phyloP scores from a whole-genome alignment of 2,888 invertebrate genomes.

The Theretra japonica region DNA sequence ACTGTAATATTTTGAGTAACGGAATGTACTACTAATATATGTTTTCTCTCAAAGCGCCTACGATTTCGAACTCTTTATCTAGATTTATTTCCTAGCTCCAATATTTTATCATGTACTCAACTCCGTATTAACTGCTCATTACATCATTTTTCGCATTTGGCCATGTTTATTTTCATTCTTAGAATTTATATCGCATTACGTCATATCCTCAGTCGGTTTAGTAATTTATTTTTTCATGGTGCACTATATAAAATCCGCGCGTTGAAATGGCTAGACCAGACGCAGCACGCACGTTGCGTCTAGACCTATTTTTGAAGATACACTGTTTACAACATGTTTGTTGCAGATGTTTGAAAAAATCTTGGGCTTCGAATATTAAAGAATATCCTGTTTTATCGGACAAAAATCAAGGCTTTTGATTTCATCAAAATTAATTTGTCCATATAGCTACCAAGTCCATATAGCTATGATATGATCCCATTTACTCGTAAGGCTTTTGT shows the following conservation, averaged over 20 bases:
- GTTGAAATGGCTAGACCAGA: slow-evolving; percentile 28
- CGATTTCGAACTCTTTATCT: too few species aligned
- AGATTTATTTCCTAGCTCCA: background rate
- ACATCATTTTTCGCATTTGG: slow-evolving; percentile 27
- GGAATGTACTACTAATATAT: too few species aligned
- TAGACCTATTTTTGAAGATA: slow-evolving; percentile 21
- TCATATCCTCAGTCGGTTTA: slow-evolving; percentile 27
- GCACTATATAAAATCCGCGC: slow-evolving; percentile 24
- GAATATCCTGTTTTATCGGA: too few species aligned
- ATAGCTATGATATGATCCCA: too few species aligned
- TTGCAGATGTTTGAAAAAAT: background rate
- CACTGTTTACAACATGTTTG: background rate
- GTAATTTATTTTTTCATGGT: slow-evolving; percentile 30
- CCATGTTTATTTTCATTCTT: slow-evolving; percentile 23
- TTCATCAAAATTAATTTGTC: too few species aligned
- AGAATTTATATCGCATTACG: slow-evolving; percentile 28
- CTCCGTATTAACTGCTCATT: background rate
- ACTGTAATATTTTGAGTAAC: too few species aligned
- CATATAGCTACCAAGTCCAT: too few species aligned
- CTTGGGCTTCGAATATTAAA: background rate
- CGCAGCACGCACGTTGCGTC: slow-evolving; percentile 16
- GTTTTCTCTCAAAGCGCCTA: too few species aligned
- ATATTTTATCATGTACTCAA: background rate
- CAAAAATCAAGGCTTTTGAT: too few species aligned
- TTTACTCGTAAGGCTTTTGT: too few species aligned